Evolutionary conservation across 2,797 vertebrate genomes (phyloP).

Genomic region (Remorina albescens): DNA sequence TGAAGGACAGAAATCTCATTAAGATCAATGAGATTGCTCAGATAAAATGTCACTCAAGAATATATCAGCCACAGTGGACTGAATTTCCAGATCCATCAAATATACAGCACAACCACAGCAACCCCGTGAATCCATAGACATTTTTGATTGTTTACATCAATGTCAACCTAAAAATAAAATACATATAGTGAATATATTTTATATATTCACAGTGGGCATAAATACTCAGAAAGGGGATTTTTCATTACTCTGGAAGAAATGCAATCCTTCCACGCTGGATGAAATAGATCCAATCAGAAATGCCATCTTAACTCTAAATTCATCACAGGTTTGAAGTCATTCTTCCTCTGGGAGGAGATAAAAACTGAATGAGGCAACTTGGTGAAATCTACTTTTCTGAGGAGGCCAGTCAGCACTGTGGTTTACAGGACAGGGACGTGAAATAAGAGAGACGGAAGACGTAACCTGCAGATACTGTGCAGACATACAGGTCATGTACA

Average conservation of each 20-base stretch:
- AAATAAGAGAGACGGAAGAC: constrained; percentile 19
- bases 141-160: constrained; percentile 50
- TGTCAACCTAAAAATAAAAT: constrained; percentile 1
- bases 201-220: neutral
- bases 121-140: constrained; percentile 16
- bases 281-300: constrained; percentile 16
- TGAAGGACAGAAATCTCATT: constrained; percentile 75
- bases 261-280: neutral
- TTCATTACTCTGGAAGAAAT: constrained; percentile 13
- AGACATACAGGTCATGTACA: neutral
- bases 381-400: constrained; percentile 50
- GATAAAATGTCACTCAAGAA: constrained; percentile 77
- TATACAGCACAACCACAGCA: constrained; percentile 31
- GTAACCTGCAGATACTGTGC: neutral
- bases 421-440: constrained; percentile 41
- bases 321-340: constrained; percentile 50
- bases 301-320: constrained; percentile 37
- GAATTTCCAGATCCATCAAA: constrained; percentile 57
- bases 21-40: constrained; percentile 72
- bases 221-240: constrained; percentile 1
- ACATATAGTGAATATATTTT: neutral
- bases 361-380: constrained; percentile 65
- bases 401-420: constrained; percentile 36
- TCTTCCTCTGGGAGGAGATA: constrained; percentile 46
- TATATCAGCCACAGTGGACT: constrained; percentile 55